These are phyloP conservation scores for Parapsyche elsis DNA, from an alignment of 1,140 invertebrate species.

Conservation along the genomic window DNA sequence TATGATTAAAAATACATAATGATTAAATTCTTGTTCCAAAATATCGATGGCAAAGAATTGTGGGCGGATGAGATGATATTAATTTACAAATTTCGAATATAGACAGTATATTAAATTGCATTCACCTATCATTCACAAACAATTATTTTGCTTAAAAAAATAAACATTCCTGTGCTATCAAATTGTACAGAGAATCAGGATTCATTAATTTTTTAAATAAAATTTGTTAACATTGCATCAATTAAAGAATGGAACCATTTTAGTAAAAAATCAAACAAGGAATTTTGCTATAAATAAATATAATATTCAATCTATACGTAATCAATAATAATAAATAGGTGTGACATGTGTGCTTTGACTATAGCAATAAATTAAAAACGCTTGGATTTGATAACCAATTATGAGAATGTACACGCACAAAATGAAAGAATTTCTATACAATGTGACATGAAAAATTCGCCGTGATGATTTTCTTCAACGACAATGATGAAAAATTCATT, in stretches of 20 bases:
- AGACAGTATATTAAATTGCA: conserved; percentile 41
- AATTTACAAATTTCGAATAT: conserved; percentile 30
- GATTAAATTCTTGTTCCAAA: conserved; percentile 53
- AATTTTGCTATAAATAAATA: neutral
- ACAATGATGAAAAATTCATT: conserved; percentile 25
- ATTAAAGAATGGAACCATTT: no score
- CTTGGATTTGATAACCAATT: neutral
- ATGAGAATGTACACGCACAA: neutral
- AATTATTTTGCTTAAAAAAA: conserved; percentile 25
- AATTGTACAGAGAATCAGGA: conserved; percentile 56
- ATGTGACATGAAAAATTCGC: conserved; percentile 8
- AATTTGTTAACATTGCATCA: no score
- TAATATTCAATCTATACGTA: neutral
- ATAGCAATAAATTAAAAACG: conserved; percentile 8
- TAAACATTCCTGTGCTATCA: conserved; percentile 17
- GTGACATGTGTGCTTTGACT: neutral
- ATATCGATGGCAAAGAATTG: conserved; percentile 53
- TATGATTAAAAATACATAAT: conserved; percentile 54
- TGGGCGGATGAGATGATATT: conserved; percentile 51
- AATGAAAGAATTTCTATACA: conserved; percentile 31
- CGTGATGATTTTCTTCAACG: conserved; percentile 7
- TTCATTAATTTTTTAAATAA: conserved; percentile 10
- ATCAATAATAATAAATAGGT: neutral
- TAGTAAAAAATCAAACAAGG: no score
- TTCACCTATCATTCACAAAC: conserved; percentile 26